Percentiles rank a stretch among this genome's conserved stretches.
Conservation (phyloP, 2,888 invertebrate genomes). For the Clostera curtula region DNA sequence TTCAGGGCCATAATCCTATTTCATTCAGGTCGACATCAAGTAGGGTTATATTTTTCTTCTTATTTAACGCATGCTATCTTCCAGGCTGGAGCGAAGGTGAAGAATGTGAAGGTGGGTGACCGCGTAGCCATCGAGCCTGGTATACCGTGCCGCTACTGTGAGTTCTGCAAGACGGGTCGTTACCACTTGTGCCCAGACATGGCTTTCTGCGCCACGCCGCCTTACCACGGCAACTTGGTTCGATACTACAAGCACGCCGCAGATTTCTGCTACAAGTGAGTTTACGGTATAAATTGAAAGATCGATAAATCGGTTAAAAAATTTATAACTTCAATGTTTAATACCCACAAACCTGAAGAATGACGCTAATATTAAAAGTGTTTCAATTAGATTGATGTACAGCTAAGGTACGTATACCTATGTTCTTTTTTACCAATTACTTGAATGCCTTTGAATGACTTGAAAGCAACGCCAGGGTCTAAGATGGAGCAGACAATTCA, state of each 20-base stretch:
- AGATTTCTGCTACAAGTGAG: slow-evolving; percentile 89
- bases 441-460: too few species aligned
- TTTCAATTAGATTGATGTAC: too few species aligned
- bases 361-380: too few species aligned
- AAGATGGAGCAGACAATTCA: too few species aligned
- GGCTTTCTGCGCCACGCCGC: slow-evolving; percentile 96
- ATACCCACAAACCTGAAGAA: too few species aligned
- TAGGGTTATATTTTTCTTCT: too few species aligned
- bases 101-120: slow-evolving; percentile 84
- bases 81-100: slow-evolving; percentile 76
- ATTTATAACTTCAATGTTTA: neutral
- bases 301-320: neutral
- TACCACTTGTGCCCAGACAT: slow-evolving; percentile 95
- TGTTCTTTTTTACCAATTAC: too few species aligned
- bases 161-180: slow-evolving; percentile 88
- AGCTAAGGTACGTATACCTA: too few species aligned
- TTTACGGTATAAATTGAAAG: slow-evolving; percentile 2
- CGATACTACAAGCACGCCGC: slow-evolving; percentile 93
- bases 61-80: too few species aligned
- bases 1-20: too few species aligned
- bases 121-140: slow-evolving; percentile 97
- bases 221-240: slow-evolving; percentile 90
- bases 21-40: too few species aligned
- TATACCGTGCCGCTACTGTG: slow-evolving; percentile 88
- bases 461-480: too few species aligned